Percentiles rank a stretch among this genome's conserved stretches.
Evolutionary conservation across 2,113 vertebrate species (phyloP).

Genomic region (Oryzias woworae): DNA sequence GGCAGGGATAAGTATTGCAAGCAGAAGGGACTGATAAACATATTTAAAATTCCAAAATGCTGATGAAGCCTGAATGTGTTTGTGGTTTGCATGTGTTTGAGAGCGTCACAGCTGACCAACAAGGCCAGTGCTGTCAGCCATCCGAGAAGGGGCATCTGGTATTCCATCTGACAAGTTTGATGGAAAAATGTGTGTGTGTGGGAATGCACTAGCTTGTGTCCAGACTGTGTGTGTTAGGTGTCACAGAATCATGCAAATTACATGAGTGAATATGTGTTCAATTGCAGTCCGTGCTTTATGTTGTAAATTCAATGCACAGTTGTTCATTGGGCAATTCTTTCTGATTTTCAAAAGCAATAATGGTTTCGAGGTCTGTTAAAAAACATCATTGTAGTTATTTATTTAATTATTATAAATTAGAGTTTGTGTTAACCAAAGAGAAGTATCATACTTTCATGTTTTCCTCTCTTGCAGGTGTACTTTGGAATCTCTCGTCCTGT

Average conservation of each 20-base stretch:
- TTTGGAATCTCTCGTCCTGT: constrained; percentile 98
- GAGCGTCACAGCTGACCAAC: constrained; percentile 52
- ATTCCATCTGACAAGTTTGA: constrained; percentile 54
- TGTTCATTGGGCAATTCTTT: no score
- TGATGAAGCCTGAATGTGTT: constrained; percentile 22
- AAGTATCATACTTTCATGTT: neutral
- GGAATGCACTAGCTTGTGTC: neutral
- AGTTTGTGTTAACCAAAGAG: no score
- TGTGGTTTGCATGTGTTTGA: constrained; percentile 8
- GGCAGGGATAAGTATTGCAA: constrained; percentile 7
- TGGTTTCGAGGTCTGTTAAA: no score
- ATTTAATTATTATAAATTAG: no score
- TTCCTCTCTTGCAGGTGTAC: constrained; percentile 80
- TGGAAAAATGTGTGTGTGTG: constrained; percentile 1
- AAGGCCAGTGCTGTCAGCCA: constrained; percentile 40
- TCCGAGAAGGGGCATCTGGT: constrained; percentile 55
- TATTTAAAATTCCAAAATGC: constrained; percentile 38
- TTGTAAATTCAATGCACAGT: no score
- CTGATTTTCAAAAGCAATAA: no score
- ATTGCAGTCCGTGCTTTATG: neutral
- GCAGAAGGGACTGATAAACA: constrained; percentile 42
- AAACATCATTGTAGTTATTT: no score
- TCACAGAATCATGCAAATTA: neutral
- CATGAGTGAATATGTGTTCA: neutral
- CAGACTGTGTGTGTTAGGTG: constrained; percentile 11